A percentile compares a stretch with the other conserved stretches of the same genome.
Conservation (phyloP, 2,113 vertebrate genomes). For the Actinemys pallida region DNA sequence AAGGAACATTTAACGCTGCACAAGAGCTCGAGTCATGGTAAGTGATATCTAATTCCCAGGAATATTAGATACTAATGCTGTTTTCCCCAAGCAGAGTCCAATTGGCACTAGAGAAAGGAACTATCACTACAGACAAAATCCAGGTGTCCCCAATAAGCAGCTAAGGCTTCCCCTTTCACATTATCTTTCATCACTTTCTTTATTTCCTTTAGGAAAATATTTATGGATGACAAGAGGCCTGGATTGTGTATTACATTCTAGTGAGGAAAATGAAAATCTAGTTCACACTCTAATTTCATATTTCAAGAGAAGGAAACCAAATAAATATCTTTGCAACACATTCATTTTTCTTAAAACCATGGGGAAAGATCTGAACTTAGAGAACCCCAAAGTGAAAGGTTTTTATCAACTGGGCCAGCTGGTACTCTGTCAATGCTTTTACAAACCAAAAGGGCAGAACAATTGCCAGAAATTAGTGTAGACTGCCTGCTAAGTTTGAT, state of each 20-base stretch:
- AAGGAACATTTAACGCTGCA: neutral
- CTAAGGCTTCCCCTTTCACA: constrained; percentile 36
- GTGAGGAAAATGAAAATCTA: constrained; percentile 40
- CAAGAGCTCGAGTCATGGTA: neutral
- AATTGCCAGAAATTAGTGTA: constrained; percentile 58
- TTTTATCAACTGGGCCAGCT: constrained; percentile 26
- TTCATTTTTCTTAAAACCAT: neutral
- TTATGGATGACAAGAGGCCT: constrained; percentile 22
- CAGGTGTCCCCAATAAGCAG: constrained; percentile 45
- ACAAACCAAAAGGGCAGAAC: constrained; percentile 19
- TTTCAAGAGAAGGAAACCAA: constrained; percentile 25
- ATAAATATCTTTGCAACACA: neutral
- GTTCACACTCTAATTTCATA: constrained; percentile 35
- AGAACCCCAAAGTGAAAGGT: constrained; percentile 10
- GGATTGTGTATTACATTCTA: constrained; percentile 44
- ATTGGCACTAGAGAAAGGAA: constrained; percentile 32
- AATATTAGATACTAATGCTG: constrained; percentile 16
- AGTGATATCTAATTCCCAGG: neutral
- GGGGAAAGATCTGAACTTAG: neutral
- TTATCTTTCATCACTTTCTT: constrained; percentile 57
- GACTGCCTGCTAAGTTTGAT: constrained; percentile 52
- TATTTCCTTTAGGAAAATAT: constrained; percentile 67
- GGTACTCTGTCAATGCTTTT: constrained; percentile 21
- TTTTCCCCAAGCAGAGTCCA: neutral
- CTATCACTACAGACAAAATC: constrained; percentile 24